A percentile compares a stretch with the other conserved stretches of the same genome.
phyloP scores from a whole-genome alignment of 2,888 invertebrate species.

The Synanthedon formicaeformis region DNA sequence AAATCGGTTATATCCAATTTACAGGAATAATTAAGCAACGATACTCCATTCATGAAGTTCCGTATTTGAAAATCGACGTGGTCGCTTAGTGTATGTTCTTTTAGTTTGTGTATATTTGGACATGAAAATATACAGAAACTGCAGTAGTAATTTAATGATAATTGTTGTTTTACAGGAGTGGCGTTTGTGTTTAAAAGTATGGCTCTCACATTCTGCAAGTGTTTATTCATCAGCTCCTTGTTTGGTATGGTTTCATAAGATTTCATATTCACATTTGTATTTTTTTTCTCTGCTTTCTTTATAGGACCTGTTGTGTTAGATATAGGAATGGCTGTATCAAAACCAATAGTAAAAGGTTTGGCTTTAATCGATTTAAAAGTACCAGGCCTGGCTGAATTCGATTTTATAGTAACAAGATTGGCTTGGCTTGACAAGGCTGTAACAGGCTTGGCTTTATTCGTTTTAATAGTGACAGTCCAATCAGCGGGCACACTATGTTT shows the following conservation, averaged over 20 bases:
- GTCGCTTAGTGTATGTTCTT: background rate
- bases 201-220: background rate
- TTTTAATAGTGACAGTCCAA: background rate
- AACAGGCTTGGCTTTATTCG: too few relatives aligned
- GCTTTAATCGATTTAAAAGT: too few relatives aligned
- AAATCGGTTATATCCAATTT: conserved; percentile 40
- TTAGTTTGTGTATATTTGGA: background rate
- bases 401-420: too few relatives aligned
- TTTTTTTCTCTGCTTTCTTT: background rate
- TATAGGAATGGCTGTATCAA: background rate
- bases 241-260: too few relatives aligned
- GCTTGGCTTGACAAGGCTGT: too few relatives aligned
- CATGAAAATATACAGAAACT: background rate
- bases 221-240: background rate
- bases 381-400: too few relatives aligned
- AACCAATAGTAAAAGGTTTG: background rate
- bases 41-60: conserved; percentile 12
- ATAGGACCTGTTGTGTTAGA: background rate
- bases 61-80: conserved; percentile 8
- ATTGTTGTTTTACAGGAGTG: conserved; percentile 6
- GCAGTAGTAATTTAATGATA: conserved; percentile 1
- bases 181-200: conserved; percentile 22
- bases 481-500: too few relatives aligned
- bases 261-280: background rate
- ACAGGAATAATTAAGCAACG: conserved; percentile 32